Evolutionary conservation across 1,140 invertebrate genomes (phyloP).

Genomic region (Centruroides vittatus): DNA sequence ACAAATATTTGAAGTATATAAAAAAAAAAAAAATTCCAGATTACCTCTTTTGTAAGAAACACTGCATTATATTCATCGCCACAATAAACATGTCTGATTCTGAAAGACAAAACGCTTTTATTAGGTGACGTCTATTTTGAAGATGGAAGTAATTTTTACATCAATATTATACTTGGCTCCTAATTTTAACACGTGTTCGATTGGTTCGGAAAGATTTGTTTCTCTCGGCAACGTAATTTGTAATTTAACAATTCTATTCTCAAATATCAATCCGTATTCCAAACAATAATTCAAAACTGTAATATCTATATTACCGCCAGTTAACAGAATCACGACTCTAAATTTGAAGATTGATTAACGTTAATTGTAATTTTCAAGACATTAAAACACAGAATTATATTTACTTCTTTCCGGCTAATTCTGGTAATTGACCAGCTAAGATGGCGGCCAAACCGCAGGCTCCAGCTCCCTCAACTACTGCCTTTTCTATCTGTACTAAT

Average conservation of each 20-base stretch:
- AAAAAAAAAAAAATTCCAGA: too few relatives aligned
- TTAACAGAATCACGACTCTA: conserved; percentile 66
- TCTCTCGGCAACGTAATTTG: conserved; percentile 71
- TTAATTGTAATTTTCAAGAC: neutral
- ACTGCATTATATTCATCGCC: too few relatives aligned
- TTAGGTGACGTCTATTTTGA: too few relatives aligned
- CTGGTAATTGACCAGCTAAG: conserved; percentile 62
- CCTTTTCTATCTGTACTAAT: conserved; percentile 77
- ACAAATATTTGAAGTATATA: too few relatives aligned
- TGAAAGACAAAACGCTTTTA: too few relatives aligned
- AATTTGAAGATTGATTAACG: conserved; percentile 6
- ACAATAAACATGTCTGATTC: too few relatives aligned
- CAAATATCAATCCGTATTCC: conserved; percentile 74
- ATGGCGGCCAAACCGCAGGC: conserved; percentile 75
- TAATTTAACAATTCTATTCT: conserved; percentile 72
- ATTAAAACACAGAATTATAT: neutral
- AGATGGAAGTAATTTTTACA: too few relatives aligned
- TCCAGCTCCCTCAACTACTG: conserved; percentile 84
- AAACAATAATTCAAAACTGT: conserved; percentile 74
- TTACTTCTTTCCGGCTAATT: conserved; percentile 72
- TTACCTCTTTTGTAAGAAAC: too few relatives aligned
- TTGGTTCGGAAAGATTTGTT: conserved; percentile 74
- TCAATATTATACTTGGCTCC: conserved; percentile 40
- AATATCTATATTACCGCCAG: conserved; percentile 88
- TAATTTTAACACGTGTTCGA: conserved; percentile 50